Percentiles rank a stretch among this genome's conserved stretches.
phyloP scores from a whole-genome alignment of 2,888 invertebrate genomes.

The Thereva unica region DNA sequence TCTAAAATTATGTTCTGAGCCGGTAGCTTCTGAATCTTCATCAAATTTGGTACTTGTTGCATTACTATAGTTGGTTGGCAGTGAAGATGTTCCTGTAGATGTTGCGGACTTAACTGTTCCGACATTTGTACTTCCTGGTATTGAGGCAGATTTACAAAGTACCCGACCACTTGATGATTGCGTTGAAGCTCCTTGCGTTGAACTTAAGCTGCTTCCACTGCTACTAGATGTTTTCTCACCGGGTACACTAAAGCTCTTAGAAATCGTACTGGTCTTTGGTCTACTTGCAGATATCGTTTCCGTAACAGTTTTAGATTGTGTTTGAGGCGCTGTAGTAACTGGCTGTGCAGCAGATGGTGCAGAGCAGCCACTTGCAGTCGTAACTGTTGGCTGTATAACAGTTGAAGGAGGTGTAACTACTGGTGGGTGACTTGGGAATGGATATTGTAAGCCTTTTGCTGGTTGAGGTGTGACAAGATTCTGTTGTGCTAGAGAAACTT shows the following conservation, averaged over 20 bases:
- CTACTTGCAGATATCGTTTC: conserved; percentile 42
- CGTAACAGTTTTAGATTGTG: conserved; percentile 19
- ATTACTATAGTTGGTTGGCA: conserved; percentile 45
- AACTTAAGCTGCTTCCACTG: conserved; percentile 37
- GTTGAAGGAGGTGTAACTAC: conserved; percentile 50
- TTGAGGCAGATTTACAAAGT: conserved; percentile 54
- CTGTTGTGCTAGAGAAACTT: conserved; percentile 14
- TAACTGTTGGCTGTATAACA: conserved; percentile 43
- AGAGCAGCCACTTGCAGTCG: conserved; percentile 48
- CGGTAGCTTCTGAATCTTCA: conserved; percentile 24
- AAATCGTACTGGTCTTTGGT: conserved; percentile 51
- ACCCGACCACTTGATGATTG: conserved; percentile 41
- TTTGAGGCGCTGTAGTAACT: conserved; percentile 30
- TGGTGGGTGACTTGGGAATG: conserved; percentile 78
- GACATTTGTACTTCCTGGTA: conserved; percentile 57
- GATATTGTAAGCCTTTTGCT: conserved; percentile 68
- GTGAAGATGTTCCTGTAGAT: conserved; percentile 22
- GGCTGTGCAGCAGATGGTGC: conserved; percentile 45
- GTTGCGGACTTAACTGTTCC: conserved; percentile 50
- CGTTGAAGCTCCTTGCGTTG: conserved; percentile 35
- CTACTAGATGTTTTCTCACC: conserved; percentile 40
- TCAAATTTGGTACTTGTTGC: conserved; percentile 36
- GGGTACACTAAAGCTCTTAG: conserved; percentile 56
- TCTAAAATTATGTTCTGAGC: conserved; percentile 41
- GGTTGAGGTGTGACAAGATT: conserved; percentile 42